These are phyloP conservation scores for Enhydra lutris DNA, from an alignment of 2,113 vertebrate genomes.

Conservation along the genomic window DNA sequence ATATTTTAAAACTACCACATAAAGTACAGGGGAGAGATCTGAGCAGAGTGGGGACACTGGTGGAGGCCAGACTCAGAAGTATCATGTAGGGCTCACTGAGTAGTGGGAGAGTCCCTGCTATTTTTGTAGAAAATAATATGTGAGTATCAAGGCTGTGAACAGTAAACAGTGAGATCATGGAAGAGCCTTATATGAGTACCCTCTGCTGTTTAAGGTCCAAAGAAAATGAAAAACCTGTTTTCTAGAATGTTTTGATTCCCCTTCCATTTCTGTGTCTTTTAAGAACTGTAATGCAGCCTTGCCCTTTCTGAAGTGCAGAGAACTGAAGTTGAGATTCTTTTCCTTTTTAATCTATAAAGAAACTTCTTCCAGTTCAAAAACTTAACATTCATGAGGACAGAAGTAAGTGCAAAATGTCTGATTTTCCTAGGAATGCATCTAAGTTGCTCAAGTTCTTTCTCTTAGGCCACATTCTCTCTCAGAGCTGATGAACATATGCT, in stretches of 20 bases:
- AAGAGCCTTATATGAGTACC: not conserved
- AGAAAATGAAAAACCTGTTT: not conserved
- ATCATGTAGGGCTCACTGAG: not conserved
- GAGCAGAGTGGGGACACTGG: not conserved
- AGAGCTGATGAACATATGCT: not conserved
- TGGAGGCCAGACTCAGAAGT: not conserved
- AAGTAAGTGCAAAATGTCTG: not conserved
- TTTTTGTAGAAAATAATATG: not conserved
- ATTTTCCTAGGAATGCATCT: not conserved
- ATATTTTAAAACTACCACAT: not conserved
- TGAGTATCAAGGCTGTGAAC: not conserved
- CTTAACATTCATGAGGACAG: not conserved
- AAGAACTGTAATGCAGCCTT: not conserved
- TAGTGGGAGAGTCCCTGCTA: not conserved
- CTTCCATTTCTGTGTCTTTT: not conserved
- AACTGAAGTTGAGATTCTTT: not conserved
- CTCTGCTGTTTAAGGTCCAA: not conserved
- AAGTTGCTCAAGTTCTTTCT: not conserved
- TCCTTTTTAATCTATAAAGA: not conserved
- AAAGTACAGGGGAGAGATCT: not conserved
- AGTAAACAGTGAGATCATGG: not conserved
- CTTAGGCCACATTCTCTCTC: not conserved
- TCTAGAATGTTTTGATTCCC: not conserved
- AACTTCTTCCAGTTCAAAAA: not conserved
- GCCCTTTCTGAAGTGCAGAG: not conserved